phyloP scores from a whole-genome alignment of 2,797 vertebrate species.

The Macropus fuliginosus region DNA sequence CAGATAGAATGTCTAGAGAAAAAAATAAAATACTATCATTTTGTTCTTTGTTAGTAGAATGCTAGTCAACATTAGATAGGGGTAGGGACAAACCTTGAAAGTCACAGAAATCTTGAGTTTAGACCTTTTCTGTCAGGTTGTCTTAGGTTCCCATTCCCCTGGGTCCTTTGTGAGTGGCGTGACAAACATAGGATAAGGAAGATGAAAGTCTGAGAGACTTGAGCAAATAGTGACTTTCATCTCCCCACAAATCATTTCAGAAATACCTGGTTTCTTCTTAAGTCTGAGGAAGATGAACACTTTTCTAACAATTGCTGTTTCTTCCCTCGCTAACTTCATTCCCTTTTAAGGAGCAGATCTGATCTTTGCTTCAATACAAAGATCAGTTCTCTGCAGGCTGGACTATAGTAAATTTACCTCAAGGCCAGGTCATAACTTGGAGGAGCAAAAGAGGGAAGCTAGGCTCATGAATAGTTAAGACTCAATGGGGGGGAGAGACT shows the following conservation, averaged over 20 bases:
- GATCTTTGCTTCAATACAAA: not conserved
- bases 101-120: not conserved
- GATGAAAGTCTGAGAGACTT: not conserved
- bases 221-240: not conserved
- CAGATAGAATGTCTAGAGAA: not conserved
- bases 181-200: not conserved
- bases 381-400: not conserved
- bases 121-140: not conserved
- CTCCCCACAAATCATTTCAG: not conserved
- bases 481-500: not conserved
- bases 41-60: not conserved
- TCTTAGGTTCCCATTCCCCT: not conserved
- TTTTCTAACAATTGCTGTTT: no score
- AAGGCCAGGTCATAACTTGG: not conserved
- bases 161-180: not conserved
- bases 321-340: no score
- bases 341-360: not conserved
- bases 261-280: not conserved
- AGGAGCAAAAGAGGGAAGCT: not conserved
- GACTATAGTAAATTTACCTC: not conserved
- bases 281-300: not conserved
- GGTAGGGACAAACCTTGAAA: not conserved
- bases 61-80: not conserved
- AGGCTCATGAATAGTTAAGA: no score
- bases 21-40: not conserved